Percentiles rank a stretch among this genome's conserved stretches.
Evolutionary conservation across 2,888 invertebrate species (phyloP).

Genomic region (Trilocha varians): DNA sequence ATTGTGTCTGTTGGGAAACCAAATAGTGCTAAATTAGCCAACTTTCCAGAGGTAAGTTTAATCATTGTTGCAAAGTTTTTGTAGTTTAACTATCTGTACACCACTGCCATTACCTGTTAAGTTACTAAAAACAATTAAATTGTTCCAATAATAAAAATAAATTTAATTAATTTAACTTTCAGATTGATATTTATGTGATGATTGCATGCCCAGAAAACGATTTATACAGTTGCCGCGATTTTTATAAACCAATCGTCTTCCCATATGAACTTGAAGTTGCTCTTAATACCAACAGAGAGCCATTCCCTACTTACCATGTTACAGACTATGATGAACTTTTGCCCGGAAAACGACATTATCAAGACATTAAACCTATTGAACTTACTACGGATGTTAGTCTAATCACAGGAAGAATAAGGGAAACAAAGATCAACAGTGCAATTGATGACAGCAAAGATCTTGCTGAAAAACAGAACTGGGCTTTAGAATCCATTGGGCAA

Average conservation of each 20-base stretch:
- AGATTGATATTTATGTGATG: constrained; percentile 93
- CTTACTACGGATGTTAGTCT: constrained; percentile 79
- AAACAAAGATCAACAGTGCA: constrained; percentile 43
- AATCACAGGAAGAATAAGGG: constrained; percentile 80
- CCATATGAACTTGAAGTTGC: constrained; percentile 94
- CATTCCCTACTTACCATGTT: constrained; percentile 75
- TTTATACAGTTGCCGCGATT: constrained; percentile 86
- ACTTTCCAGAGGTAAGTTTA: constrained; percentile 88
- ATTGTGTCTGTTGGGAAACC: constrained; percentile 95
- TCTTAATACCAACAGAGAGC: constrained; percentile 73
- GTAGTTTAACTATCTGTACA: no score
- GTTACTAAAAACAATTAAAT: background rate
- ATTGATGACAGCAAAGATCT: constrained; percentile 45
- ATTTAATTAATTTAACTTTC: constrained; percentile 18
- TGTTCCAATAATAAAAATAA: background rate
- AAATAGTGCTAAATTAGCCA: constrained; percentile 94
- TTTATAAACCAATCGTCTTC: constrained; percentile 91
- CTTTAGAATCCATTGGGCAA: constrained; percentile 74
- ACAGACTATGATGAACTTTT: constrained; percentile 84
- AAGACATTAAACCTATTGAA: constrained; percentile 50
- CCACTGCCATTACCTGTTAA: no score
- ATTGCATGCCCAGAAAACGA: constrained; percentile 94
- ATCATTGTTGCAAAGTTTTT: no score
- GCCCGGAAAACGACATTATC: constrained; percentile 73
- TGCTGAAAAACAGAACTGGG: constrained; percentile 63